Conservation (phyloP, 2,888 invertebrate genomes). For the Petrolisthes cinctipes region DNA sequence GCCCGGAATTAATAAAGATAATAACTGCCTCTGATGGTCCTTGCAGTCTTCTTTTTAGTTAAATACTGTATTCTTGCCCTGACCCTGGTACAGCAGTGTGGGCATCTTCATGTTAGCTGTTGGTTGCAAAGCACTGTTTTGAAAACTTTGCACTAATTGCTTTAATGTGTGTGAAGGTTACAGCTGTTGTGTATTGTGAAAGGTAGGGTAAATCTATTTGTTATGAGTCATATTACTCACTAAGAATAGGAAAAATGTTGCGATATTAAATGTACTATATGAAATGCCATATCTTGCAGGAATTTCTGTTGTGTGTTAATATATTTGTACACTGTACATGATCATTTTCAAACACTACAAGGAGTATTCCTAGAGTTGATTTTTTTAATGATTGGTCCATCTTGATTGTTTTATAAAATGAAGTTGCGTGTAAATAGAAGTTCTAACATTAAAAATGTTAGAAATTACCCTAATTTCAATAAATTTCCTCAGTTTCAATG, state of each 20-base stretch:
- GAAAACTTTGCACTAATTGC: slow-evolving; percentile 60
- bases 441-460: slow-evolving; percentile 62
- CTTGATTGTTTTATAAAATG: slow-evolving; percentile 50
- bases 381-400: slow-evolving; percentile 41
- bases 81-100: slow-evolving; percentile 13
- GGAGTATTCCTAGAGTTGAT: slow-evolving; percentile 24
- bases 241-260: slow-evolving; percentile 50
- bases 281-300: slow-evolving; percentile 47
- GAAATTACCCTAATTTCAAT: slow-evolving; percentile 10
- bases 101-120: slow-evolving; percentile 46
- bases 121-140: slow-evolving; percentile 54
- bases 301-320: slow-evolving; percentile 47
- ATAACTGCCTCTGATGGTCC: not conserved
- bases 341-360: slow-evolving; percentile 37
- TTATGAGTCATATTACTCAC: slow-evolving; percentile 55
- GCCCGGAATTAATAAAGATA: not conserved
- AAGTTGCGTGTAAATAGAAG: slow-evolving; percentile 59
- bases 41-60: not conserved
- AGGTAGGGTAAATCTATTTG: slow-evolving; percentile 59
- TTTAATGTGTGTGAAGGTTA: slow-evolving; percentile 61
- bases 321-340: slow-evolving; percentile 56
- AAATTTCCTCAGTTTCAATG: too few species aligned
- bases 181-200: slow-evolving; percentile 62
- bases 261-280: slow-evolving; percentile 40
- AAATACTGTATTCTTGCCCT: not conserved